phyloP scores from a whole-genome alignment of 2,888 invertebrate genomes.

The Habrosyne pyritoides region DNA sequence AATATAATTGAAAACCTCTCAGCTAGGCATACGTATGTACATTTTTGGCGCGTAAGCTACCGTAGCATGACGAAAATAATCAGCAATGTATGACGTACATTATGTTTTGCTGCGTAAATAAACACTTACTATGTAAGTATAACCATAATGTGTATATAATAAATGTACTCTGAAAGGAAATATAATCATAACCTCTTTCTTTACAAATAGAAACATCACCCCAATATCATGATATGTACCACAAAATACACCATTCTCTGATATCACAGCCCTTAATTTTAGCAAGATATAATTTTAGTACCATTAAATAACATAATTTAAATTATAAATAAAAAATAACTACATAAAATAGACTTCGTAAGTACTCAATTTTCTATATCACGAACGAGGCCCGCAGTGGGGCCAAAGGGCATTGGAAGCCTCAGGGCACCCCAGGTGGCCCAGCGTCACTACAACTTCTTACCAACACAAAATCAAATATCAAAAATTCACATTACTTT shows the following conservation, averaged over 20 bases:
- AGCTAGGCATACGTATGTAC: not conserved
- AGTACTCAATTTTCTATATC: slow-evolving; percentile 47
- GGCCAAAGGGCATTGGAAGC: slow-evolving; percentile 2
- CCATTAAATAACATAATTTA: slow-evolving; percentile 69
- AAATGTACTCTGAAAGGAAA: not conserved
- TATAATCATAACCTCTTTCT: not conserved
- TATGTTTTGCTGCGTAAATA: slow-evolving; percentile 2
- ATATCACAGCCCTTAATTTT: slow-evolving; percentile 77
- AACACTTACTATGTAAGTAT: slow-evolving; percentile 1
- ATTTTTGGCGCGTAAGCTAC: slow-evolving; percentile 3
- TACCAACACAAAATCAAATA: slow-evolving; percentile 11
- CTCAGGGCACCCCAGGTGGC: not conserved
- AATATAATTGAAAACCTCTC: too few relatives aligned
- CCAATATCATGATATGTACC: slow-evolving; percentile 59
- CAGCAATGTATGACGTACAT: not conserved
- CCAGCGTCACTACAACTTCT: slow-evolving; percentile 1
- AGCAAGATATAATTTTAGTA: slow-evolving; percentile 54
- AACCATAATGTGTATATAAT: not conserved
- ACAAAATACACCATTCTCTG: slow-evolving; percentile 63
- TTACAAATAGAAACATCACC: slow-evolving; percentile 27
- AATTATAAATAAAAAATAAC: slow-evolving; percentile 60
- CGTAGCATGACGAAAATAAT: not conserved
- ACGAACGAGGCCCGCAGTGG: slow-evolving; percentile 26
- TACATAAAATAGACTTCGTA: slow-evolving; percentile 43
- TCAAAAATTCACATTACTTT: slow-evolving; percentile 33